phyloP scores from a whole-genome alignment of 2,888 invertebrate genomes.

The Poecilobothrus nobilitatus region DNA sequence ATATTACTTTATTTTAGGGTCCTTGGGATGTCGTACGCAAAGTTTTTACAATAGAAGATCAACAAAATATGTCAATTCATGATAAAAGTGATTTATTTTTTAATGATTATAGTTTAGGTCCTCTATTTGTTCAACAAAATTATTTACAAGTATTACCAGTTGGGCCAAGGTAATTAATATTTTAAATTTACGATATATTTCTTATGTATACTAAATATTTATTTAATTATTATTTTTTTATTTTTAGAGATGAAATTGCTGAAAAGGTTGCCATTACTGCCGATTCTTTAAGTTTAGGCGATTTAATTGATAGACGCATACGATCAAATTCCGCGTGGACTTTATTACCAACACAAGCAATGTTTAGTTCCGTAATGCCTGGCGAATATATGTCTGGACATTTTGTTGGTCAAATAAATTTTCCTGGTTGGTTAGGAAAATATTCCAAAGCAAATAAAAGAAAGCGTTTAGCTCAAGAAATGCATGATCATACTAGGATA shows the following conservation, averaged over 20 bases:
- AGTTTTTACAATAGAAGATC: conserved; percentile 75
- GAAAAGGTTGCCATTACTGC: conserved; percentile 69
- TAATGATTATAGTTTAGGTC: conserved; percentile 92
- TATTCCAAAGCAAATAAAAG: conserved; percentile 80
- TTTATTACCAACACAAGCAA: conserved; percentile 76
- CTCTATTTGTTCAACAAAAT: conserved; percentile 96
- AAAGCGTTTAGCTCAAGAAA: conserved; percentile 70
- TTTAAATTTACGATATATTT: conserved; percentile 9
- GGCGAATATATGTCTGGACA: conserved; percentile 77
- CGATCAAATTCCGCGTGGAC: conserved; percentile 76
- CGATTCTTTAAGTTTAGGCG: conserved; percentile 77
- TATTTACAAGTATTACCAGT: conserved; percentile 75
- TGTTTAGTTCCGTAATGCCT: conserved; percentile 85
- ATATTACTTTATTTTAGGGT: conserved; percentile 49
- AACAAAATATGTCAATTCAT: conserved; percentile 64
- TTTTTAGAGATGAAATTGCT: conserved; percentile 48
- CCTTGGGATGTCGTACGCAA: conserved; percentile 89
- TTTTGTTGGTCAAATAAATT: conserved; percentile 70
- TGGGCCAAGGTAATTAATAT: conserved; percentile 55
- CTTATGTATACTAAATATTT: too few species aligned
- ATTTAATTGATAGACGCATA: conserved; percentile 74
- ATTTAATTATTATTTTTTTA: conserved; percentile 10
- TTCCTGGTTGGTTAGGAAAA: conserved; percentile 94
- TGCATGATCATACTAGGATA: conserved; percentile 76
- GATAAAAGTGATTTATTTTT: conserved; percentile 91